Evolutionary conservation across 1,140 invertebrate genomes (phyloP), one percentile per base, ranked within the genome.

Genomic region (Pseudomyrmex gracilis): DNA sequence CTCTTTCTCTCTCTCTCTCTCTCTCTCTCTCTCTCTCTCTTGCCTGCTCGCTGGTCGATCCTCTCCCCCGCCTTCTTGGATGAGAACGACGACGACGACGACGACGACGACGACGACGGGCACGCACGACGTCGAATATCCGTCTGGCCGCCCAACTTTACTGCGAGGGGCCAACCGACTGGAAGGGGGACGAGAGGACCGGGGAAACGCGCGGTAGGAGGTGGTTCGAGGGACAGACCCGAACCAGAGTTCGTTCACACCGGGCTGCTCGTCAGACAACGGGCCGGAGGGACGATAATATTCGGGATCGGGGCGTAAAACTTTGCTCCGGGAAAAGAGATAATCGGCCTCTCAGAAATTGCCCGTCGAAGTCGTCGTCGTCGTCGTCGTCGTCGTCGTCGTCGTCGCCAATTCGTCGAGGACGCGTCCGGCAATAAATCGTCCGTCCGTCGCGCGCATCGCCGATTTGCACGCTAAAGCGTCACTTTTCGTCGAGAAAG

Each of bases 211-310:
- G 64, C 47, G 77, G 60, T 17, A 57, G 34, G 12, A 45, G 49
- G 51, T 15, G 43, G 68, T 17, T 58, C 66, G 74, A 55, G 70
- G 60, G 70, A 76, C 84, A 86, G 80, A 70, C 63, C 86, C 82
- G 83, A 82, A 85, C 60, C 82, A 82, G 90, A 93, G 92, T 93
- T 93, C 92, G 87, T 93, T 93, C 92, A 93, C 91, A 92, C 91
- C 83, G 82, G 77, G 47, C 66, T 83, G 60, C 78, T 83, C 86
- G 84, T 80, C 84, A 89, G 86, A 85, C 86, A 78, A 80, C 87
- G 80, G 82, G 47, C 77, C 70, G 64, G 71, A 83, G 80, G 73
- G 78, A 89, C 84, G 87, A 90, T 89, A 90, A 90, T 90, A 90
- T 90, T 90, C 86, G 83, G 80, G 71, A 90, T 90, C 86, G 86